phyloP scores from a whole-genome alignment of 2,888 invertebrate genomes.

The Lucinisca nassula region DNA sequence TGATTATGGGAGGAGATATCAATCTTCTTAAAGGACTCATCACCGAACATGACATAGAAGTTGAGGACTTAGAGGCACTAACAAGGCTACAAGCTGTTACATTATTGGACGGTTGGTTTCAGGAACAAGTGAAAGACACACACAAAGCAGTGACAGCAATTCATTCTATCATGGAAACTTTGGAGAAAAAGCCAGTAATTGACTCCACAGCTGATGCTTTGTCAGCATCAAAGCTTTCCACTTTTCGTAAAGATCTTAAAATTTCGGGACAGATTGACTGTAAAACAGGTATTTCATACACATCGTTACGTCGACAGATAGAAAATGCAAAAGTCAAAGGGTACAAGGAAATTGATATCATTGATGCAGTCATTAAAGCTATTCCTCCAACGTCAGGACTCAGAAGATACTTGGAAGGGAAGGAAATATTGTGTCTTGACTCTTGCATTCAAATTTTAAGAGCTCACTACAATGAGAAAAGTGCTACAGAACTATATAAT shows the following conservation, averaged over 20 bases:
- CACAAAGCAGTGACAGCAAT: not conserved
- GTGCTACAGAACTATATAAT: constrained; percentile 34
- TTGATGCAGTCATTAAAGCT: not conserved
- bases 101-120: not conserved
- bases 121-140: not conserved
- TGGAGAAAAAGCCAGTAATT: not conserved
- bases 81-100: not conserved
- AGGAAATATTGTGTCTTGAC: not conserved
- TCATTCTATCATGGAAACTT: not conserved
- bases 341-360: not conserved
- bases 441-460: not conserved
- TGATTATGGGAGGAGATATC: not conserved
- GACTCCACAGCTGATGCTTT: not conserved
- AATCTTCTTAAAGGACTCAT: not conserved
- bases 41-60: not conserved
- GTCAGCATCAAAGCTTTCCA: not conserved
- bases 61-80: not conserved
- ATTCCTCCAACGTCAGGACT: constrained; percentile 1
- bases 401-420: not conserved
- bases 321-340: not conserved
- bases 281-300: constrained; percentile 1
- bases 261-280: not conserved
- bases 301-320: not conserved
- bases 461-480: constrained; percentile 28
- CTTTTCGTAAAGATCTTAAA: not conserved